Conservation (phyloP, 2,888 invertebrate genomes). For the Callinectes sapidus region DNA sequence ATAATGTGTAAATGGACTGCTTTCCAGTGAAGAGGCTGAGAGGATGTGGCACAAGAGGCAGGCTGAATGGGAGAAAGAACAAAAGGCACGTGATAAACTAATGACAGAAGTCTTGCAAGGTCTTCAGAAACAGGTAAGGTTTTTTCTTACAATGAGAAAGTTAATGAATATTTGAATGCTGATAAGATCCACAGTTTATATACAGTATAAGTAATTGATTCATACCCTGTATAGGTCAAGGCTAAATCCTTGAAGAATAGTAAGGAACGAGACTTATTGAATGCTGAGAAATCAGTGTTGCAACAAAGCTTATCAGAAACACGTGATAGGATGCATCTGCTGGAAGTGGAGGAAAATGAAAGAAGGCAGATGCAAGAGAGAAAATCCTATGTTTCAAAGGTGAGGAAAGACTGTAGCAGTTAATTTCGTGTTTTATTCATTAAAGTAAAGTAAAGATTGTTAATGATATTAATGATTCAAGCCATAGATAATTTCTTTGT, state of each 20-base stretch:
- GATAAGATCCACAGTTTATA: background rate
- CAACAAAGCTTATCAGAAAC: slow-evolving; percentile 43
- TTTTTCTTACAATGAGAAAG: background rate
- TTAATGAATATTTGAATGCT: background rate
- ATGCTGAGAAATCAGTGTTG: slow-evolving; percentile 47
- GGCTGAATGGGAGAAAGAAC: slow-evolving; percentile 71
- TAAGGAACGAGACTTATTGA: slow-evolving; percentile 38
- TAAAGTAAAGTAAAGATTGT: background rate
- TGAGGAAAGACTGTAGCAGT: background rate
- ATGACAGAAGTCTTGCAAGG: slow-evolving; percentile 67
- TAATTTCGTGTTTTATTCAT: background rate
- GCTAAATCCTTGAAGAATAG: slow-evolving; percentile 27
- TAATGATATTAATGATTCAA: background rate
- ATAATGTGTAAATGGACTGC: background rate
- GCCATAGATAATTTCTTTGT: background rate
- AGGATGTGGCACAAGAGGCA: slow-evolving; percentile 65
- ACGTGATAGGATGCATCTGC: slow-evolving; percentile 50
- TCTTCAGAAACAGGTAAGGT: slow-evolving; percentile 65
- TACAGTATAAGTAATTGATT: background rate
- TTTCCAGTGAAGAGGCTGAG: slow-evolving; percentile 70
- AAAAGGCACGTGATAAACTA: slow-evolving; percentile 68
- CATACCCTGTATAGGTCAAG: slow-evolving; percentile 34
- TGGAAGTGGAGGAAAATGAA: slow-evolving; percentile 51
- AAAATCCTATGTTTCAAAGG: background rate
- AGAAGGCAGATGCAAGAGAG: background rate